Evolutionary conservation across 2,797 vertebrate species (phyloP).

Genomic region (Chloroceryle inda): DNA sequence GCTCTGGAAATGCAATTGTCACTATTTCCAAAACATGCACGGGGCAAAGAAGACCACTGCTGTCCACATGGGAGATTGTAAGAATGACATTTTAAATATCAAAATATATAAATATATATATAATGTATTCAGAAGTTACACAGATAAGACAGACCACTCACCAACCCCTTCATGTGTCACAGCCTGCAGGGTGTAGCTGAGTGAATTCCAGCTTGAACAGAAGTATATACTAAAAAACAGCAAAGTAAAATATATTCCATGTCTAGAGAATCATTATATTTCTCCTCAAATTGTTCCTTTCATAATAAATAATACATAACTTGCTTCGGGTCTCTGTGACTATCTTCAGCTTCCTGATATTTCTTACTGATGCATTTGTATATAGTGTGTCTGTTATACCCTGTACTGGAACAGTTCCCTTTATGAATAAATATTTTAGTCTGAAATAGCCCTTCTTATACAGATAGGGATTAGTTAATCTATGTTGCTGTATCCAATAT

Average conservation of each 20-base stretch:
- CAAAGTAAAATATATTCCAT: background rate
- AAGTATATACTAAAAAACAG: background rate
- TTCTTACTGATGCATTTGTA: background rate
- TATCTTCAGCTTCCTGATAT: background rate
- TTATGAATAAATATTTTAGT: background rate
- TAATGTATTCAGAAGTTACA: background rate
- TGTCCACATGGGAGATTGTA: background rate
- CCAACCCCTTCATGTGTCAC: background rate
- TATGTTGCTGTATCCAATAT: background rate
- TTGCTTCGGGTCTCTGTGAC: background rate
- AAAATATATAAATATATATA: background rate
- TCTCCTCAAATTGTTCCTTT: background rate
- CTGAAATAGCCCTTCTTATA: background rate
- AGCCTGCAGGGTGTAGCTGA: background rate
- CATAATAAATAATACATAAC: background rate
- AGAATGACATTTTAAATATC: background rate
- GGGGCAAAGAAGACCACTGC: background rate
- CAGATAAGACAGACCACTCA: background rate
- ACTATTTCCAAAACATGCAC: background rate
- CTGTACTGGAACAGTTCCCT: background rate
- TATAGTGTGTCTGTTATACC: too few relatives aligned
- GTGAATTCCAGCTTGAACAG: background rate
- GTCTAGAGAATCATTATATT: background rate
- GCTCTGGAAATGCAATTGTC: background rate
- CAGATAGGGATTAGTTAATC: slow-evolving; percentile 19